Evolutionary conservation across 2,888 invertebrate genomes (phyloP).

Genomic region (Parnassius apollo): DNA sequence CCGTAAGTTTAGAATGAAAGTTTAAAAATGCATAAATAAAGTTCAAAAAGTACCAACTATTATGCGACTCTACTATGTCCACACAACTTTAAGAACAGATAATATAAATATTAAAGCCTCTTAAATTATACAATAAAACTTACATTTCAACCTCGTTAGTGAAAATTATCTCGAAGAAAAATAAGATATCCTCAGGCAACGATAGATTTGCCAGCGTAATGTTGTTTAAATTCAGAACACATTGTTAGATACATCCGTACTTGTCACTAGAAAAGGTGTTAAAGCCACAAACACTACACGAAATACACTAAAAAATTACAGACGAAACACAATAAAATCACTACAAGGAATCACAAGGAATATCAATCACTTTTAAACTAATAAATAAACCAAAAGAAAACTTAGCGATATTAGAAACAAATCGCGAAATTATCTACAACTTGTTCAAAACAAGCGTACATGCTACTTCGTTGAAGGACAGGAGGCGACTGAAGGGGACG

Average conservation of each 20-base stretch:
- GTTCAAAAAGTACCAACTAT: too few species aligned
- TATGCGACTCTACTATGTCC: too few species aligned
- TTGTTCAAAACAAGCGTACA: slow-evolving; percentile 18
- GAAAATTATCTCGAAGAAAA: slow-evolving; percentile 3
- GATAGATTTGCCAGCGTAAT: slow-evolving; percentile 8
- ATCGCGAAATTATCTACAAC: slow-evolving; percentile 25
- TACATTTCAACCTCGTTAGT: slow-evolving; percentile 1
- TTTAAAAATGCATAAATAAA: too few species aligned
- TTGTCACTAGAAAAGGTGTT: slow-evolving; percentile 24
- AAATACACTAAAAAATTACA: slow-evolving; percentile 10
- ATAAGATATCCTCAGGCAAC: slow-evolving; percentile 9
- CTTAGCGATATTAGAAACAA: slow-evolving; percentile 16
- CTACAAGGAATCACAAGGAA: slow-evolving; percentile 5
- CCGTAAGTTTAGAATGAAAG: too few species aligned
- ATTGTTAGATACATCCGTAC: slow-evolving; percentile 23
- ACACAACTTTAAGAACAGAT: too few species aligned
- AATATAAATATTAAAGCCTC: background rate
- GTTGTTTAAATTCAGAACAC: slow-evolving; percentile 26
- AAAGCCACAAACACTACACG: slow-evolving; percentile 20
- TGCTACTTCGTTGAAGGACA: slow-evolving; percentile 14
- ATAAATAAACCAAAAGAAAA: slow-evolving; percentile 15
- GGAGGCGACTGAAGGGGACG: slow-evolving; percentile 21
- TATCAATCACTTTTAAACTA: slow-evolving; percentile 10
- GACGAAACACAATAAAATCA: slow-evolving; percentile 5
- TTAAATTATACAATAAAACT: background rate